Percentiles rank a stretch among this genome's conserved stretches.
Conservation (phyloP, 2,113 vertebrate genomes). For the Thamnaconus septentrionalis region DNA sequence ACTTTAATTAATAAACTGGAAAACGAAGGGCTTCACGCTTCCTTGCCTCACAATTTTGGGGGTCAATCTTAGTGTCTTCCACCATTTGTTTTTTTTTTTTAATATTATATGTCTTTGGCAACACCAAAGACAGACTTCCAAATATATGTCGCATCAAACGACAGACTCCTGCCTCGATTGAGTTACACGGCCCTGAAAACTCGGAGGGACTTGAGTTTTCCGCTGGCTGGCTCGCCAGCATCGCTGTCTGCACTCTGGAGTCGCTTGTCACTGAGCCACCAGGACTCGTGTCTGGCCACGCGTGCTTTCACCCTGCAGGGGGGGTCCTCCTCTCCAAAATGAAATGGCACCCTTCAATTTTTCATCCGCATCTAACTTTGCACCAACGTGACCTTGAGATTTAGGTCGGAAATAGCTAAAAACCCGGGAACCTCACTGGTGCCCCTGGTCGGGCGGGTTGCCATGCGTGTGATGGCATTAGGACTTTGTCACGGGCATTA, state of each 20-base stretch:
- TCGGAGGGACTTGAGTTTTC: not conserved
- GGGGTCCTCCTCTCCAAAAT: conserved; percentile 5
- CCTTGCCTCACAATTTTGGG: too few species aligned
- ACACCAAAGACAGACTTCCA: too few species aligned
- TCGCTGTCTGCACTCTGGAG: not conserved
- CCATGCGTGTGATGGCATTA: not conserved
- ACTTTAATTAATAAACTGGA: too few species aligned
- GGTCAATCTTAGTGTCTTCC: not conserved
- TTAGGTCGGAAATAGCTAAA: conserved; percentile 21
- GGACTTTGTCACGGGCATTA: too few species aligned
- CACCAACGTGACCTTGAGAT: not conserved
- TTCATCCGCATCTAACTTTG: conserved; percentile 14
- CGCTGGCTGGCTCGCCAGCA: not conserved
- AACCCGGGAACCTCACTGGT: not conserved
- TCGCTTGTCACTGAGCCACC: not conserved
- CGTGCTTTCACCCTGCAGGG: not conserved
- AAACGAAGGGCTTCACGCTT: too few species aligned
- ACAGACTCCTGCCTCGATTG: too few species aligned
- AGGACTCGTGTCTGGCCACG: conserved; percentile 7
- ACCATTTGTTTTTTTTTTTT: not conserved
- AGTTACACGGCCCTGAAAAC: too few species aligned
- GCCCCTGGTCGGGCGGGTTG: not conserved
- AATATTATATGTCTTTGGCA: too few species aligned
- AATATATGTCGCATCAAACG: too few species aligned
- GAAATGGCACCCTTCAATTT: conserved; percentile 29